These are phyloP conservation scores for Tragelaphus eurycerus DNA, from an alignment of 2,797 vertebrate genomes.

Conservation along the genomic window DNA sequence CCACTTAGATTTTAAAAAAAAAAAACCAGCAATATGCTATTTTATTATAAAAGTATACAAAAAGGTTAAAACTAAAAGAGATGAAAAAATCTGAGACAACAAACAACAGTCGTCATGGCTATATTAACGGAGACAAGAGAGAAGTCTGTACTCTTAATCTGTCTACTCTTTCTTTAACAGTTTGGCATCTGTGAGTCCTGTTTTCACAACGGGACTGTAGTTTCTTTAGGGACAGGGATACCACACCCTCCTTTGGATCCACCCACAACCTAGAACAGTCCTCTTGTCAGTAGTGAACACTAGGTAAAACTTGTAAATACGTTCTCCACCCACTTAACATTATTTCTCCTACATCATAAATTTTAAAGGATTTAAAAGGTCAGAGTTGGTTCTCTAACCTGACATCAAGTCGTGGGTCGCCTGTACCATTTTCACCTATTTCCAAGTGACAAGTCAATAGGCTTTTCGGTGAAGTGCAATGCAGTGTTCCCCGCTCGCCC, in stretches of 20 bases:
- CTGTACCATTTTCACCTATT: neutral
- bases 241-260: neutral
- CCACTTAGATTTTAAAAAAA: neutral
- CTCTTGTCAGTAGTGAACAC: neutral
- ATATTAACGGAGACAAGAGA: neutral
- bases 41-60: neutral
- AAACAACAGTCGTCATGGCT: neutral
- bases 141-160: neutral
- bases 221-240: neutral
- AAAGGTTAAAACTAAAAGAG: neutral
- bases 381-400: neutral
- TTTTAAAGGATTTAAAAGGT: neutral
- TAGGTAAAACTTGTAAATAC: neutral
- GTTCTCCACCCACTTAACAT: neutral
- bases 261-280: neutral
- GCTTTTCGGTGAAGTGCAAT: accelerated
- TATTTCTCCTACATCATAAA: neutral
- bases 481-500: too few relatives aligned
- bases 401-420: neutral
- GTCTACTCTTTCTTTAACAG: neutral
- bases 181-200: neutral
- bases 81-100: neutral
- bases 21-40: neutral
- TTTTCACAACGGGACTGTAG: neutral
- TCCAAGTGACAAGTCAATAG: neutral